Conservation (phyloP, 2,797 vertebrate genomes). For the Sebastes wilsoni region DNA sequence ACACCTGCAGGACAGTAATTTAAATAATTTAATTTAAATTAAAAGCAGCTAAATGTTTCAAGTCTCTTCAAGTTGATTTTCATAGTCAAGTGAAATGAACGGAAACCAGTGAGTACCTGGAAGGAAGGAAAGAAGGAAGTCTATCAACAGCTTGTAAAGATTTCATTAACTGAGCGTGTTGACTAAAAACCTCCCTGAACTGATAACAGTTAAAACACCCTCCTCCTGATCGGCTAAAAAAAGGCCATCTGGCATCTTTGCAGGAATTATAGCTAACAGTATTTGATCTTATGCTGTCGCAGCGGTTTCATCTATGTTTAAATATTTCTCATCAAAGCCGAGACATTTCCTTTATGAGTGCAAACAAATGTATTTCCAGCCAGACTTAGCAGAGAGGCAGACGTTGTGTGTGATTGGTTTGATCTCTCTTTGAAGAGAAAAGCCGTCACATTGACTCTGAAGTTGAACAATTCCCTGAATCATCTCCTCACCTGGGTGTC, state of each 20-base stretch:
- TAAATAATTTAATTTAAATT: no score
- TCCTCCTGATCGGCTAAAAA: neutral
- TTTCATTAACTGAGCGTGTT: neutral
- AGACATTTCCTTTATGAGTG: neutral
- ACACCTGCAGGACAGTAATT: no score
- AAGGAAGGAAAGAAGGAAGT: neutral
- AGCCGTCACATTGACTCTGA: neutral
- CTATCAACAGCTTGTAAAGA: neutral
- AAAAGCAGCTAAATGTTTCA: no score
- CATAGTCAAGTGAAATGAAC: no score
- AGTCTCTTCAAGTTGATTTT: no score
- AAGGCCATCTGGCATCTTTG: neutral
- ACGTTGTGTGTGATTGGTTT: slow-evolving; percentile 7
- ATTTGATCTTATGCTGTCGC: neutral
- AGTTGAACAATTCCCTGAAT: neutral
- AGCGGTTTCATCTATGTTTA: neutral
- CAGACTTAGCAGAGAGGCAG: neutral
- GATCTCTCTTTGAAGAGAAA: slow-evolving; percentile 14
- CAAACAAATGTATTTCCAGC: slow-evolving; percentile 17
- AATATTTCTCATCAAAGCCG: neutral
- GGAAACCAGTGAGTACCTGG: neutral
- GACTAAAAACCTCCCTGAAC: neutral
- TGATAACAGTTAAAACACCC: neutral
- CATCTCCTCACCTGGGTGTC: neutral
- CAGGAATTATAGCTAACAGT: neutral